Conservation (phyloP, 2,797 vertebrate species). For the Loris lydekkerianus region DNA sequence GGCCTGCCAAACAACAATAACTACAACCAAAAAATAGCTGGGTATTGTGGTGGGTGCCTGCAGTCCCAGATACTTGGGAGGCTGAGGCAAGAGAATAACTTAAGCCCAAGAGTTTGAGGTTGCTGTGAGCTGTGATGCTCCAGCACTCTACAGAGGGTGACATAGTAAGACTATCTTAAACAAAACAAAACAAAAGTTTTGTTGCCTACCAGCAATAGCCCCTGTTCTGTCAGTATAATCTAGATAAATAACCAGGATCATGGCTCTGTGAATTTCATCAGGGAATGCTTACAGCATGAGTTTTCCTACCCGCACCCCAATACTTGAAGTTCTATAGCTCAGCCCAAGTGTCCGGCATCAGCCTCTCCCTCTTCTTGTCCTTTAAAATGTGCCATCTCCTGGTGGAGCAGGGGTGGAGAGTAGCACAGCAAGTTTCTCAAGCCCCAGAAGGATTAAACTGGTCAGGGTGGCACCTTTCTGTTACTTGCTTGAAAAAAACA, state of each 20-base stretch:
- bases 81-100: too few species aligned
- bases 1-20: too few species aligned
- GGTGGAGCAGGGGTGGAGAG: too few species aligned
- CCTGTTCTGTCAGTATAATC: background rate
- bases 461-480: background rate
- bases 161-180: too few species aligned
- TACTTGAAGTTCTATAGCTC: background rate
- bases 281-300: background rate
- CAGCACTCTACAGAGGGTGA: too few species aligned
- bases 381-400: background rate
- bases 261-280: background rate
- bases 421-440: background rate
- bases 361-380: background rate
- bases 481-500: background rate
- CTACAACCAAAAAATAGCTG: too few species aligned
- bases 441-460: background rate
- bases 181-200: too few species aligned
- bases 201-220: background rate
- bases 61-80: too few species aligned
- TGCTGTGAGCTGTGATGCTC: too few species aligned
- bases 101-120: too few species aligned
- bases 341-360: fast-evolving
- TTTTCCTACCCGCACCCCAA: background rate
- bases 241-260: background rate
- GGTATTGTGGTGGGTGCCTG: too few species aligned